Conservation (phyloP, 2,113 vertebrate species). For the Seriola aureovittata region DNA sequence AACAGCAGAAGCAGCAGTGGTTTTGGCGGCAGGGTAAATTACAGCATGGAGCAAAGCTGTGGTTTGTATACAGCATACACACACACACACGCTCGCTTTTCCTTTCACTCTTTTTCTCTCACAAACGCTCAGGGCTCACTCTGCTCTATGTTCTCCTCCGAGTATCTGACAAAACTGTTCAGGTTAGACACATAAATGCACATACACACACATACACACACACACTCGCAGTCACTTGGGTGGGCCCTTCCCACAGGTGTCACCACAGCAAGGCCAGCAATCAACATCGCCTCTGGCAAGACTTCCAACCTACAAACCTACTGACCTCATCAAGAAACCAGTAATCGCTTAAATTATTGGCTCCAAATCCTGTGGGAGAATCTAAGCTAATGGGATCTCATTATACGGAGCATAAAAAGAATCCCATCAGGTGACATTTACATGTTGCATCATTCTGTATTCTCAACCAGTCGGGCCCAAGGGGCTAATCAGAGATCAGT, state of each 20-base stretch:
- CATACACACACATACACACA: conserved; percentile 24
- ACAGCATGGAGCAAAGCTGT: conserved; percentile 85
- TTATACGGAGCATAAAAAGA: conserved; percentile 69
- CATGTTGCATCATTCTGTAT: conserved; percentile 75
- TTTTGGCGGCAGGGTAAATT: conserved; percentile 86
- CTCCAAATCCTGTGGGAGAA: conserved; percentile 60
- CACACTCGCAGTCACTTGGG: conserved; percentile 46
- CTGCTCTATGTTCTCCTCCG: conserved; percentile 7
- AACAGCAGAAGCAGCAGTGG: conserved; percentile 81
- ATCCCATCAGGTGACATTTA: conserved; percentile 70
- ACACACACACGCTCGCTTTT: conserved; percentile 61
- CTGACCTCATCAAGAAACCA: conserved; percentile 68
- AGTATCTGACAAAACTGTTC: conserved; percentile 15
- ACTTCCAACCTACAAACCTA: conserved; percentile 56
- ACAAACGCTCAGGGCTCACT: conserved; percentile 32
- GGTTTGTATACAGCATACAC: conserved; percentile 80
- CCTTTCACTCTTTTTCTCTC: conserved; percentile 60
- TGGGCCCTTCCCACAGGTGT: conserved; percentile 70
- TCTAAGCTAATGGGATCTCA: conserved; percentile 79
- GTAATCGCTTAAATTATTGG: conserved; percentile 64
- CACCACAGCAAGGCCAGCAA: conserved; percentile 39
- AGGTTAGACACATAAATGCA: conserved; percentile 19
- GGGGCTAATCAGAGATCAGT: conserved; percentile 71
- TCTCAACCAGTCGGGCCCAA: conserved; percentile 40
- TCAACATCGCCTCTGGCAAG: conserved; percentile 54